Conservation (phyloP, 2,113 vertebrate genomes). For the Pedetes capensis region DNA sequence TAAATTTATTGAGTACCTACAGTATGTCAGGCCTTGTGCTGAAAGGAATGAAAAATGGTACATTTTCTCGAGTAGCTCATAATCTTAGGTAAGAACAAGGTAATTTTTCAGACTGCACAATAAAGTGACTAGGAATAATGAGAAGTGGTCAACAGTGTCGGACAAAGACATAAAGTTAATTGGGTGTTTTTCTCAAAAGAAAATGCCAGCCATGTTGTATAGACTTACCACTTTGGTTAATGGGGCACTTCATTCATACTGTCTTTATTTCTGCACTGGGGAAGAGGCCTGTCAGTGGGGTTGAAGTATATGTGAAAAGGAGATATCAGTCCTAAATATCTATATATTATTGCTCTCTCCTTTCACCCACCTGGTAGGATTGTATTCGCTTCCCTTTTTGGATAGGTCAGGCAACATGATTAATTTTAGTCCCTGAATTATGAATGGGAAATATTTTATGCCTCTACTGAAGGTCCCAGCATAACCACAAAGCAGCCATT, state of each 20-base stretch:
- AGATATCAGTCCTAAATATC: background rate
- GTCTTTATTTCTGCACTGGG: background rate
- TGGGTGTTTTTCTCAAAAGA: background rate
- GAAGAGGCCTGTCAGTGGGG: background rate
- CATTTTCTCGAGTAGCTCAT: conserved; percentile 50
- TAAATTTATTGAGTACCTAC: conserved; percentile 55
- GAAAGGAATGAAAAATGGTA: conserved; percentile 41
- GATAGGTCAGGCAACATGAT: background rate
- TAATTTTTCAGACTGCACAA: conserved; percentile 35
- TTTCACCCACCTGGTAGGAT: background rate
- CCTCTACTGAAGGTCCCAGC: no score
- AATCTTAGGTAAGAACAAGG: conserved; percentile 44
- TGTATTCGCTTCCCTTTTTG: background rate
- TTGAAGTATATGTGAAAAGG: background rate
- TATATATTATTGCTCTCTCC: background rate
- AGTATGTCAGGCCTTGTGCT: conserved; percentile 18
- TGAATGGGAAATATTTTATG: background rate
- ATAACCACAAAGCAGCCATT: no score
- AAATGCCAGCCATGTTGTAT: background rate
- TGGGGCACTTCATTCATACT: background rate
- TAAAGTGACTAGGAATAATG: conserved; percentile 30
- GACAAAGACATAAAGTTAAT: background rate
- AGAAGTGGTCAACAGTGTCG: background rate
- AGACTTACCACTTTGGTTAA: background rate
- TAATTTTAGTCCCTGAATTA: background rate